These are phyloP conservation scores for Machaerirhynchus nigripectus DNA, from an alignment of 2,113 vertebrate genomes.

Conservation along the genomic window DNA sequence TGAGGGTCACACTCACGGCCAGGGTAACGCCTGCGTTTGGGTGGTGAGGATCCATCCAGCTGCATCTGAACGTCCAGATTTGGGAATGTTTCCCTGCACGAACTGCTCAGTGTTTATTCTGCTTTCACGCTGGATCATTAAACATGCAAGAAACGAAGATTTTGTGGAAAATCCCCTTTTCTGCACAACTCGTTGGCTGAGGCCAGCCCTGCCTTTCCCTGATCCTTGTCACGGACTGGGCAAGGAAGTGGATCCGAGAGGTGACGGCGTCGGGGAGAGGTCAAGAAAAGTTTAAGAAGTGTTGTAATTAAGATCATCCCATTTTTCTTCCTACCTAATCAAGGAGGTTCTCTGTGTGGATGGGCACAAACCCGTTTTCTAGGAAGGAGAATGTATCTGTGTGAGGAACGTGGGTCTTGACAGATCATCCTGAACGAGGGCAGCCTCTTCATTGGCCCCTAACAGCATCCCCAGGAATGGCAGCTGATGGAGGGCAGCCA, in stretches of 20 bases:
- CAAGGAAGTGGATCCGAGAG: neutral
- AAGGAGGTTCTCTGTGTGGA: neutral
- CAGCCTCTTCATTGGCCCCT: neutral
- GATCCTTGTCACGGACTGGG: neutral
- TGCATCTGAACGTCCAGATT: neutral
- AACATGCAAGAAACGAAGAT: neutral
- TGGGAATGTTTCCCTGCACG: neutral
- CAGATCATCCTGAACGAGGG: neutral
- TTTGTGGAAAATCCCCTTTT: neutral
- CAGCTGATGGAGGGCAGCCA: conserved; percentile 2
- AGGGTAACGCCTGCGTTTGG: rapidly evolving
- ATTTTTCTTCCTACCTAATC: neutral
- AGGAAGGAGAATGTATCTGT: neutral
- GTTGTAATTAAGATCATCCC: neutral
- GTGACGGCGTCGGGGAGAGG: rapidly evolving
- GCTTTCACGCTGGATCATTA: neutral
- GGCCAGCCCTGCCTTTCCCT: neutral
- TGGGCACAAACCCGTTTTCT: neutral
- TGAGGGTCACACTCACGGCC: rapidly evolving
- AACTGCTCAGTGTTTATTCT: rapidly evolving
- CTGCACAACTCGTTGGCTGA: neutral
- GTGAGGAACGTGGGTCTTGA: neutral
- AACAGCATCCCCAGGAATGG: neutral
- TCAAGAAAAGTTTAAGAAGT: neutral
- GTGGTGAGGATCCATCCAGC: neutral